Evolutionary conservation across 2,113 vertebrate species (phyloP).

Genomic region (Amphiprion ocellaris): DNA sequence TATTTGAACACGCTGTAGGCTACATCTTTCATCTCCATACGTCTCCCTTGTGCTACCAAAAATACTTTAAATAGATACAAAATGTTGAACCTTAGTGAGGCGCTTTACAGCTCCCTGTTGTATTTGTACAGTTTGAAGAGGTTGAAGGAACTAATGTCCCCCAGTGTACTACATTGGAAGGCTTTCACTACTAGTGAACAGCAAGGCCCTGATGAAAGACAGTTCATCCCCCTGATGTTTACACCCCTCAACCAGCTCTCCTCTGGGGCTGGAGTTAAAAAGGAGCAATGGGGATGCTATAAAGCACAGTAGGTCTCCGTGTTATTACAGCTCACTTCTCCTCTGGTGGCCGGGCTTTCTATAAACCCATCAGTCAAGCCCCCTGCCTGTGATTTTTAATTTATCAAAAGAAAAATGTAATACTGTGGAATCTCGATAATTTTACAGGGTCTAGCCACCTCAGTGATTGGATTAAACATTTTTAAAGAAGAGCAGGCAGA

Average conservation of each 20-base stretch:
- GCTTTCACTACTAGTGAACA: constrained; percentile 31
- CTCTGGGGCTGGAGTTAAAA: constrained; percentile 40
- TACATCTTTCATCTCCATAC: constrained; percentile 48
- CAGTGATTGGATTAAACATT: constrained; percentile 12
- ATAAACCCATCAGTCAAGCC: constrained; percentile 32
- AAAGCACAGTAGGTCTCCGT: constrained; percentile 27
- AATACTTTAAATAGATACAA: constrained; percentile 46
- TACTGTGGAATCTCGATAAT: constrained; percentile 9
- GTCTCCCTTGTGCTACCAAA: constrained; percentile 30
- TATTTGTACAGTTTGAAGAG: constrained; percentile 28
- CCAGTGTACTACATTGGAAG: constrained; percentile 29
- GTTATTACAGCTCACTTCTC: constrained; percentile 27
- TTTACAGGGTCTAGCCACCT: constrained; percentile 19
- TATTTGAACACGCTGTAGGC: constrained; percentile 52
- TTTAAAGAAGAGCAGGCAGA: constrained; percentile 19
- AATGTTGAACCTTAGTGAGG: constrained; percentile 34
- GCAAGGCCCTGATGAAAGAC: constrained; percentile 13
- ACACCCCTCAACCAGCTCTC: constrained; percentile 27
- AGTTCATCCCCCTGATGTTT: constrained; percentile 15
- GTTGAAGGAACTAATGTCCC: constrained; percentile 21
- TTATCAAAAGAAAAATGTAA: constrained; percentile 21
- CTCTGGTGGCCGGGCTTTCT: constrained; percentile 13
- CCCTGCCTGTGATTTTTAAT: constrained; percentile 27
- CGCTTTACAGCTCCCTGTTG: constrained; percentile 34
- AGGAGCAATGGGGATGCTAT: constrained; percentile 17